A percentile compares a stretch with the other conserved stretches of the same genome.
These are phyloP conservation scores for Copidosoma floridanum DNA, from an alignment of 1,140 invertebrate genomes.

Conservation along the genomic window DNA sequence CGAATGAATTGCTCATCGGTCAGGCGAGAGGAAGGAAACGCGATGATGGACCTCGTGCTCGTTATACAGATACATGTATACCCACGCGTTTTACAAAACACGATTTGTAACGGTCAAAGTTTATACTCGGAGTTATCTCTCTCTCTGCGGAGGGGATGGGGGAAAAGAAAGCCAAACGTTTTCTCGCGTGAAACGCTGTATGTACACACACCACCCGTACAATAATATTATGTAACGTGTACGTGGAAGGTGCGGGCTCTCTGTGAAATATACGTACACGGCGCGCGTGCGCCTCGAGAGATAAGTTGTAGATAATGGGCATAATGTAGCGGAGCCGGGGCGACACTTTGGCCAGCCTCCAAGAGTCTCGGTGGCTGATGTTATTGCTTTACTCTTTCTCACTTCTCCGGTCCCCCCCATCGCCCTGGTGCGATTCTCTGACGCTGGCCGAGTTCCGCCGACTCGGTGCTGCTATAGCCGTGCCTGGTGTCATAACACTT, in stretches of 20 bases:
- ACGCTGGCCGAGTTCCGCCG: not conserved
- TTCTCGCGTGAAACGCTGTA: not conserved
- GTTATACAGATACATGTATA: too few species aligned
- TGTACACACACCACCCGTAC: conserved; percentile 24
- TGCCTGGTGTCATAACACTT: too few species aligned
- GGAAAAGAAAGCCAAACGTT: conserved; percentile 5
- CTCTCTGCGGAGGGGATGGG: too few species aligned
- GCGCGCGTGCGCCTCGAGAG: conserved; percentile 34
- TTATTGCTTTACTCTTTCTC: conserved; percentile 39
- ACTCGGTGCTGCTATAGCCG: too few species aligned
- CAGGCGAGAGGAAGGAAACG: too few species aligned
- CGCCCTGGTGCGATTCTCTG: not conserved
- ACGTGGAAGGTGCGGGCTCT: too few species aligned
- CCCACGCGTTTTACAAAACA: not conserved
- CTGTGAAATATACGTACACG: too few species aligned
- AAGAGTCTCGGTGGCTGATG: conserved; percentile 33
- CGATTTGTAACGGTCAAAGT: too few species aligned
- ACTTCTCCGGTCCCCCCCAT: not conserved
- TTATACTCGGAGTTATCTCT: too few species aligned
- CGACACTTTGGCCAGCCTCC: conserved; percentile 41
- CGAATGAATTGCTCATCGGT: not conserved
- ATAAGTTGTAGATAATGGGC: conserved; percentile 46
- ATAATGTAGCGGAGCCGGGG: conserved; percentile 37
- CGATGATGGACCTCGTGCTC: conserved; percentile 2
- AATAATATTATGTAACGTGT: conserved; percentile 39